These are phyloP conservation scores for Carcina quercana DNA, from an alignment of 2,888 invertebrate species.

Conservation along the genomic window DNA sequence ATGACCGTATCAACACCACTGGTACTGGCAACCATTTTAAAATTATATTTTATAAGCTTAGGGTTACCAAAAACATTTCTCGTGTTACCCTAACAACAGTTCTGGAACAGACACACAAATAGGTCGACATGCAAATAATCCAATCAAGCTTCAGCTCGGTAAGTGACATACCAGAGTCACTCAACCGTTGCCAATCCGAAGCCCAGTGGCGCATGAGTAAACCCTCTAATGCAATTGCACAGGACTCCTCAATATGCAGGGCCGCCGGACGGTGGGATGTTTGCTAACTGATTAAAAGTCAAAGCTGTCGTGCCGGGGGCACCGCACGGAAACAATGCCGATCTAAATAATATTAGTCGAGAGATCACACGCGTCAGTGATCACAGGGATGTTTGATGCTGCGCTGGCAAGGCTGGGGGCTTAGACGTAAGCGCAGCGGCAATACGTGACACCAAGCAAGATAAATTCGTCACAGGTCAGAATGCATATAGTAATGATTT, in stretches of 20 bases:
- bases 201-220: slow-evolving; percentile 35
- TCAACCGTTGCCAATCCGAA: slow-evolving; percentile 34
- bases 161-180: slow-evolving; percentile 24
- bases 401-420: slow-evolving; percentile 4
- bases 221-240: slow-evolving; percentile 64
- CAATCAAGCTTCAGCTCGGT: slow-evolving; percentile 44
- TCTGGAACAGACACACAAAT: too few species aligned
- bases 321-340: slow-evolving; percentile 50
- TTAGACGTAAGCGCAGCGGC: background rate
- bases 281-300: slow-evolving; percentile 70
- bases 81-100: too few species aligned
- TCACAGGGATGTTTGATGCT: slow-evolving; percentile 39
- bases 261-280: slow-evolving; percentile 51
- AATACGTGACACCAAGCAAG: too few species aligned
- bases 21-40: too few species aligned
- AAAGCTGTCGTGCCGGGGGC: slow-evolving; percentile 56
- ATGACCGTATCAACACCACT: too few species aligned
- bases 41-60: too few species aligned
- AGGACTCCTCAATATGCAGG: slow-evolving; percentile 63
- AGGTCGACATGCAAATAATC: slow-evolving; percentile 13
- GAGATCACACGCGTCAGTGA: slow-evolving; percentile 53
- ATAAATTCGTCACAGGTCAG: too few species aligned
- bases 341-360: slow-evolving; percentile 65
- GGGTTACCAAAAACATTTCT: too few species aligned
- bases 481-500: too few species aligned